Evolutionary conservation across 2,113 vertebrate species (phyloP).

Genomic region (Casuarius casuarius): DNA sequence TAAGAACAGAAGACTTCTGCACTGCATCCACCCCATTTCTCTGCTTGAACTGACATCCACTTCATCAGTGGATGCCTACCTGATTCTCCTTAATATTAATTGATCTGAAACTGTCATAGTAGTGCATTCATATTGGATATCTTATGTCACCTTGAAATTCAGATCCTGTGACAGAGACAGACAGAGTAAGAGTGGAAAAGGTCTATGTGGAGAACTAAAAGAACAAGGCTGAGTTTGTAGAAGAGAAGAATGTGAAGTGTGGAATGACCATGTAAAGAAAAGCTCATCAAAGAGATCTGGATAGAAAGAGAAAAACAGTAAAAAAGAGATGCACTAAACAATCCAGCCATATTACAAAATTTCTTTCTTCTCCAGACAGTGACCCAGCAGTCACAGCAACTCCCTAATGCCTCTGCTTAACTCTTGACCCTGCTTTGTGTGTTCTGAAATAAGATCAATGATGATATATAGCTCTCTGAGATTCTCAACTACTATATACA

Average conservation of each 20-base stretch:
- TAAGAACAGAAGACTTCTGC: background rate
- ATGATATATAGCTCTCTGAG: background rate
- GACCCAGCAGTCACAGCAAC: background rate
- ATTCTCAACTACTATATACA: background rate
- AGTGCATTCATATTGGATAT: background rate
- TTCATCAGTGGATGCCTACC: background rate
- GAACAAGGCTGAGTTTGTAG: background rate
- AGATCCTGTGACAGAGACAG: background rate
- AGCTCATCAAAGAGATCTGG: background rate
- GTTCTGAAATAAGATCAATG: background rate
- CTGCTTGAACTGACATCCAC: background rate
- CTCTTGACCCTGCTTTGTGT: background rate
- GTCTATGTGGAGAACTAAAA: background rate
- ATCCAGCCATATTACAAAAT: background rate
- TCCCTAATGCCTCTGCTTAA: background rate
- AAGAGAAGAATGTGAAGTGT: background rate
- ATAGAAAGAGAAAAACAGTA: background rate
- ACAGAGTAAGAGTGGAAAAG: background rate
- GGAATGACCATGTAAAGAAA: background rate
- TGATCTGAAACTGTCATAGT: background rate
- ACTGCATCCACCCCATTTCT: background rate
- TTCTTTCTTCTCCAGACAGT: background rate
- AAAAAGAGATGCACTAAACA: background rate
- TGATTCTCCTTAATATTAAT: background rate
- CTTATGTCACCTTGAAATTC: background rate